Percentiles rank a stretch among this genome's conserved stretches.
These are phyloP conservation scores for Cataglyphis albicans DNA, from an alignment of 2,888 invertebrate genomes.

Conservation along the genomic window DNA sequence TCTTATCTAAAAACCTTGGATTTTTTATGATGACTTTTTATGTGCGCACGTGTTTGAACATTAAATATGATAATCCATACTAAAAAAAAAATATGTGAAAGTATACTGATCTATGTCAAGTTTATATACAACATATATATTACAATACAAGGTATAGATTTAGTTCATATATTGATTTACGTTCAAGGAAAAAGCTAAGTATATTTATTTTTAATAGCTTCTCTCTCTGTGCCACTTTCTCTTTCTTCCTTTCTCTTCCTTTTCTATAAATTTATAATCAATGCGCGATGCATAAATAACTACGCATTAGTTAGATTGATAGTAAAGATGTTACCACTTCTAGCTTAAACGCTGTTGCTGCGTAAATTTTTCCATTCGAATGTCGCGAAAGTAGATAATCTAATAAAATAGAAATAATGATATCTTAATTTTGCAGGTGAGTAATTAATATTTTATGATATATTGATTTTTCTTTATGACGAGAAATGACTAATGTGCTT, in stretches of 20 bases:
- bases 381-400: background rate
- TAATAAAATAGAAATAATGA: background rate
- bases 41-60: background rate
- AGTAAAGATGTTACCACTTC: background rate
- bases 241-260: background rate
- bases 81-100: background rate
- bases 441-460: background rate
- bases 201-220: slow-evolving; percentile 23
- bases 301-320: background rate
- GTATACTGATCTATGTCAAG: background rate
- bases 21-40: background rate
- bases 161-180: slow-evolving; percentile 2
- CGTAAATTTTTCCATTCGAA: background rate
- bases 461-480: background rate
- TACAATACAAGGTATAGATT: background rate
- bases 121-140: background rate
- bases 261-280: slow-evolving; percentile 26
- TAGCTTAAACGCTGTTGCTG: background rate
- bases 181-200: background rate
- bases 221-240: background rate
- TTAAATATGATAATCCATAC: background rate
- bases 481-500: background rate
- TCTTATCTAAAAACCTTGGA: background rate
- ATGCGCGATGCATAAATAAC: background rate
- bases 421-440: background rate